Conservation (phyloP, 2,113 vertebrate species). For the Syrrhaptes paradoxus region DNA sequence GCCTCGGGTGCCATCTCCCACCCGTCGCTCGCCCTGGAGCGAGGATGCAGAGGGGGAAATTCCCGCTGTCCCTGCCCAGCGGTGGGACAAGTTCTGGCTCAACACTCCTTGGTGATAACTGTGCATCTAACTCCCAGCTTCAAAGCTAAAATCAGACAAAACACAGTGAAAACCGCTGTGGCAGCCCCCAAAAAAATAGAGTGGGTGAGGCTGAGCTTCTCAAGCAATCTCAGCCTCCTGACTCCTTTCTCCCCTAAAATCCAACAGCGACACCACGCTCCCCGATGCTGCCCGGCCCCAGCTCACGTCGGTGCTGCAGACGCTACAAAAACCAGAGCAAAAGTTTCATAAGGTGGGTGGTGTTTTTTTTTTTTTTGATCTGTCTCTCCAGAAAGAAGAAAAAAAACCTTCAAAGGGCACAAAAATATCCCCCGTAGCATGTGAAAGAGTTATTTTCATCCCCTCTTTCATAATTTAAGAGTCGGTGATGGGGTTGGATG, state of each 20-base stretch:
- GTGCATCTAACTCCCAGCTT: not conserved
- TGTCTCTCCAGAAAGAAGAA: not conserved
- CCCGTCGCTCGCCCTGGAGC: accelerated
- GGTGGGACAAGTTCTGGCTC: not conserved
- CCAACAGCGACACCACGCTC: not conserved
- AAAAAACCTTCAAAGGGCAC: slow-evolving; percentile 18
- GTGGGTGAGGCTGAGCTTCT: not conserved
- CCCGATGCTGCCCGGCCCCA: not conserved
- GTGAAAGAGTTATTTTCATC: not conserved
- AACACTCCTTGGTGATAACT: not conserved
- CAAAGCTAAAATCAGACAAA: not conserved
- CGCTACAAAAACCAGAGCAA: not conserved
- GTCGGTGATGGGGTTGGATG: not conserved
- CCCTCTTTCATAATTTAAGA: not conserved
- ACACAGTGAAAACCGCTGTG: not conserved
- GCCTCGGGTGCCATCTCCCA: not conserved
- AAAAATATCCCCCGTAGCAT: not conserved
- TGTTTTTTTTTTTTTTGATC: not conserved
- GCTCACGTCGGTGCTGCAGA: accelerated
- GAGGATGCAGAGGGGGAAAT: not conserved
- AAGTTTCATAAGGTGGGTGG: not conserved
- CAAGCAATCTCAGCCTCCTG: not conserved
- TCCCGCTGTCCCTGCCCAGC: not conserved
- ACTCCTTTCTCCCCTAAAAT: not conserved
- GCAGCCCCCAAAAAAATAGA: not conserved